Evolutionary conservation across 2,888 invertebrate genomes (phyloP).

Genomic region (Acleris laterana): DNA sequence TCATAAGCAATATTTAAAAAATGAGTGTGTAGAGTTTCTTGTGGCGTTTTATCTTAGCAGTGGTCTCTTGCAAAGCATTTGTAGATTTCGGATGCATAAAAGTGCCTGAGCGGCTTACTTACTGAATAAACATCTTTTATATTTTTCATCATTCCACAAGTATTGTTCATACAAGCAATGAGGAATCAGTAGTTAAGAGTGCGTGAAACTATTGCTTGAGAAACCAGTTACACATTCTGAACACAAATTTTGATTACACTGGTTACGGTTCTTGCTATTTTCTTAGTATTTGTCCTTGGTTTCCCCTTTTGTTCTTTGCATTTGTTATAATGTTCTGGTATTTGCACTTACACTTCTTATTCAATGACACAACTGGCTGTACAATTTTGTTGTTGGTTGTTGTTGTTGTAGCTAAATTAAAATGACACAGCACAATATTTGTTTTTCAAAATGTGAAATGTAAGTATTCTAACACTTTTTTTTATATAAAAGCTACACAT

Average conservation of each 20-base stretch:
- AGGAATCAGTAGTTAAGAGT: conserved; percentile 39
- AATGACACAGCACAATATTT: no score
- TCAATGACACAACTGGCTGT: neutral
- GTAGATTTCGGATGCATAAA: no score
- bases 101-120: no score
- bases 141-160: neutral
- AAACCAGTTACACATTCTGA: conserved; percentile 36
- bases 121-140: no score
- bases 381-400: neutral
- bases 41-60: no score
- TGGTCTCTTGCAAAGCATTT: no score
- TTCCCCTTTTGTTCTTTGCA: conserved; percentile 15
- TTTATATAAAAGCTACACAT: no score
- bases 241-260: conserved; percentile 31
- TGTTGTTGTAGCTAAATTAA: no score
- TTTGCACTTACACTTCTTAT: neutral
- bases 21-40: no score
- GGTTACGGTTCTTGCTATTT: conserved; percentile 19
- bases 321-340: conserved; percentile 21
- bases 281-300: conserved; percentile 24
- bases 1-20: no score
- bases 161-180: conserved; percentile 12
- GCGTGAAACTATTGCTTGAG: conserved; percentile 40
- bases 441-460: no score
- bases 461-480: no score